Percentiles rank a stretch among this genome's conserved stretches.
These are phyloP conservation scores for Plebejus anna DNA, from an alignment of 2,888 invertebrate genomes.

Conservation along the genomic window DNA sequence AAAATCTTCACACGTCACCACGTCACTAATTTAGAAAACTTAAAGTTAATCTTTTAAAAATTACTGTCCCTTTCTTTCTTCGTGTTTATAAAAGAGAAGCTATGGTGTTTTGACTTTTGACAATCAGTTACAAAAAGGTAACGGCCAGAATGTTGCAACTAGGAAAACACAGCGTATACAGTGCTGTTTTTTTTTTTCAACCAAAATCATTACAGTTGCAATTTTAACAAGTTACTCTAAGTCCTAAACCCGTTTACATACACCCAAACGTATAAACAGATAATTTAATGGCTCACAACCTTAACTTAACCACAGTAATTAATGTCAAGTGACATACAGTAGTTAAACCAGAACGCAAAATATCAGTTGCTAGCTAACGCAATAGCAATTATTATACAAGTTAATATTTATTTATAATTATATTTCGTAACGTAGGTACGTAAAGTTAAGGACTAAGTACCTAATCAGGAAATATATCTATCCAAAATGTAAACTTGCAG, in stretches of 20 bases:
- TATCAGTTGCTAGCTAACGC: conserved; percentile 21
- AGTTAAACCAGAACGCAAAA: conserved; percentile 26
- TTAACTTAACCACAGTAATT: neutral
- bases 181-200: neutral
- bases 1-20: neutral
- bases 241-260: neutral
- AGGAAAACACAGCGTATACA: neutral
- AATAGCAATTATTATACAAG: conserved; percentile 17
- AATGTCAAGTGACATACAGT: conserved; percentile 21
- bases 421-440: neutral
- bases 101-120: no score
- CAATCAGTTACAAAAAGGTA: no score
- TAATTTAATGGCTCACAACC: conserved; percentile 1
- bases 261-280: neutral
- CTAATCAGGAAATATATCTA: no score
- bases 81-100: no score
- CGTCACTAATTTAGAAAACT: no score
- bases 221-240: neutral
- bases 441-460: no score
- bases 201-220: neutral
- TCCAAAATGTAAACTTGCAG: no score
- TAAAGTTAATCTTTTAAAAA: neutral
- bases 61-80: no score
- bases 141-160: neutral
- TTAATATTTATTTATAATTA: conserved; percentile 22